A percentile compares a stretch with the other conserved stretches of the same genome.
Evolutionary conservation across 92 coral and sea anemone species (phyloP).

Genomic region (Epizoanthus rinbou): DNA sequence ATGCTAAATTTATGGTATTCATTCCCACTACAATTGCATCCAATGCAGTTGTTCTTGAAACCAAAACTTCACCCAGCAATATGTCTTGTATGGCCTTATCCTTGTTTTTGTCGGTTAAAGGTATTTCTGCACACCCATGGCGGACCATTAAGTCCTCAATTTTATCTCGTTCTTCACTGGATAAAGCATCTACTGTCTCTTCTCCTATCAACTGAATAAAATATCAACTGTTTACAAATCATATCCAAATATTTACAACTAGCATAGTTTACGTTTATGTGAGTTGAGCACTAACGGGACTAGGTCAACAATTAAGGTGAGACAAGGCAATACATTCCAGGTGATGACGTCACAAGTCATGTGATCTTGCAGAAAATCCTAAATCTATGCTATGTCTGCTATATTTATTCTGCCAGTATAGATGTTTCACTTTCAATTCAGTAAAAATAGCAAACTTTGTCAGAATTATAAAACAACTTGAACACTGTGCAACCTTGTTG

Average conservation of each 20-base stretch:
- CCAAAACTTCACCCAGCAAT: slow-evolving; percentile 56
- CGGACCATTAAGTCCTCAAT: slow-evolving; percentile 55
- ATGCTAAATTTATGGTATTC: slow-evolving; percentile 30
- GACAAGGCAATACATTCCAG: no score
- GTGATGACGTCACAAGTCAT: no score
- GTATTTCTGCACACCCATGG: slow-evolving; percentile 60
- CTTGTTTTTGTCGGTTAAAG: slow-evolving; percentile 57
- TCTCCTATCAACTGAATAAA: slow-evolving; percentile 11
- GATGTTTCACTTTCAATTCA: no score
- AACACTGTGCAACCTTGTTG: no score
- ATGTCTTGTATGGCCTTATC: slow-evolving; percentile 64
- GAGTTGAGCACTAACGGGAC: no score
- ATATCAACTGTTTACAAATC: neutral
- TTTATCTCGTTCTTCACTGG: slow-evolving; percentile 49
- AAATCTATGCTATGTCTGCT: no score
- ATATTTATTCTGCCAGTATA: no score
- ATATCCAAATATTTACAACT: neutral
- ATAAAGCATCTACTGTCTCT: slow-evolving; percentile 7
- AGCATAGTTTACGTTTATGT: no score
- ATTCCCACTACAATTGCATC: slow-evolving; percentile 51
- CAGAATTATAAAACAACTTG: no score
- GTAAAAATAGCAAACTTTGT: no score
- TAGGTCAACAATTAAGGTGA: no score
- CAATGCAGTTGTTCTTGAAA: slow-evolving; percentile 57
- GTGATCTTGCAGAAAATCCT: no score